A percentile compares a stretch with the other conserved stretches of the same genome.
Evolutionary conservation across 2,888 invertebrate genomes (phyloP).

Genomic region (Agrochola macilenta): DNA sequence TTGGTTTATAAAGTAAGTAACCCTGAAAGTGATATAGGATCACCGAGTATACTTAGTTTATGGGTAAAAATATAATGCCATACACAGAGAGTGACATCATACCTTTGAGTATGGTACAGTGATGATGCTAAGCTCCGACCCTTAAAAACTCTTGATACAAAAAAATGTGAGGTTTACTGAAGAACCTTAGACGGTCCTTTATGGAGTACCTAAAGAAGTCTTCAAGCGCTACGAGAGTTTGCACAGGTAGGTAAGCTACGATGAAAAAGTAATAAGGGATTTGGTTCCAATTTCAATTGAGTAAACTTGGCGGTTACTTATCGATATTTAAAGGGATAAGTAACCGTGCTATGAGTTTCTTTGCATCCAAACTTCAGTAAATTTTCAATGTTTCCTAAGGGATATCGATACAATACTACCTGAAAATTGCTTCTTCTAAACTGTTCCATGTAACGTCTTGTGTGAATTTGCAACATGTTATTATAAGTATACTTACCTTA

Average conservation of each 20-base stretch:
- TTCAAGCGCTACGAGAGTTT: neutral
- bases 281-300: neutral
- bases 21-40: too few species aligned
- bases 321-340: neutral
- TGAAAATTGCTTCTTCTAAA: slow-evolving; percentile 21
- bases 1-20: too few species aligned
- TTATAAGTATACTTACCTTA: neutral
- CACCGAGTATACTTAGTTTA: too few species aligned
- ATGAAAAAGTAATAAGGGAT: neutral
- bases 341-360: neutral
- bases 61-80: too few species aligned
- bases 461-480: slow-evolving; percentile 21
- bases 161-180: neutral
- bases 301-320: neutral
- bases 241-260: neutral
- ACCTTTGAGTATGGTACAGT: too few species aligned
- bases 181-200: neutral
- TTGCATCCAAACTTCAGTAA: neutral
- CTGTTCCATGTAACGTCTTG: slow-evolving; percentile 14
- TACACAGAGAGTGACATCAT: too few species aligned
- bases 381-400: slow-evolving; percentile 9
- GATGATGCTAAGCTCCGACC: too few species aligned
- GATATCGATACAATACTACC: slow-evolving; percentile 14
- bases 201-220: neutral
- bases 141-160: too few species aligned